Conservation (phyloP, 2,797 vertebrate species). For the Brachyrhaphis roseni region DNA sequence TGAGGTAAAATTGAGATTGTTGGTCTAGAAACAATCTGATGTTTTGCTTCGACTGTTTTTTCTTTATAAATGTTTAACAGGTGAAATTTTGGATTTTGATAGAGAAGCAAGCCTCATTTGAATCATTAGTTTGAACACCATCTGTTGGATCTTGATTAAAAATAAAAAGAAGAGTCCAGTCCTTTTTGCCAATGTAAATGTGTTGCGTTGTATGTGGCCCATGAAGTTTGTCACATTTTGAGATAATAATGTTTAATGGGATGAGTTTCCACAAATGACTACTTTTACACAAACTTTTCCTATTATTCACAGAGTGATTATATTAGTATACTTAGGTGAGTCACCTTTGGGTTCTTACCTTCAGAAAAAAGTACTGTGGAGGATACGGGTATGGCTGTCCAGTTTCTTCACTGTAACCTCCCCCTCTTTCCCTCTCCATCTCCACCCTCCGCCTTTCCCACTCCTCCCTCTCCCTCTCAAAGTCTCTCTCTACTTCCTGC, state of each 20-base stretch:
- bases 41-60: not conserved
- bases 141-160: no score
- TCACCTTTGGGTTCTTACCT: conserved; percentile 63
- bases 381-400: conserved; percentile 62
- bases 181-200: not conserved
- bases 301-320: not conserved
- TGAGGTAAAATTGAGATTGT: not conserved
- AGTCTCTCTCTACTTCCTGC: conserved; percentile 32
- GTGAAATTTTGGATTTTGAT: not conserved
- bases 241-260: not conserved
- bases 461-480: conserved; percentile 48
- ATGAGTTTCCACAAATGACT: not conserved
- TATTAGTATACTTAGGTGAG: not conserved
- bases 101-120: not conserved
- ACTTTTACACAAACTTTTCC: not conserved
- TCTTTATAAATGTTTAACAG: not conserved
- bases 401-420: conserved; percentile 60
- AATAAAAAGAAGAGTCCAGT: no score
- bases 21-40: not conserved
- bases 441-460: conserved; percentile 61
- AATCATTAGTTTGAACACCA: not conserved
- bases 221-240: not conserved
- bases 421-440: conserved; percentile 52
- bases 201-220: not conserved
- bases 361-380: conserved; percentile 75